Percentiles rank a stretch among this genome's conserved stretches.
Evolutionary conservation across 2,113 vertebrate genomes (phyloP).

Genomic region (Brevimyrus niger): DNA sequence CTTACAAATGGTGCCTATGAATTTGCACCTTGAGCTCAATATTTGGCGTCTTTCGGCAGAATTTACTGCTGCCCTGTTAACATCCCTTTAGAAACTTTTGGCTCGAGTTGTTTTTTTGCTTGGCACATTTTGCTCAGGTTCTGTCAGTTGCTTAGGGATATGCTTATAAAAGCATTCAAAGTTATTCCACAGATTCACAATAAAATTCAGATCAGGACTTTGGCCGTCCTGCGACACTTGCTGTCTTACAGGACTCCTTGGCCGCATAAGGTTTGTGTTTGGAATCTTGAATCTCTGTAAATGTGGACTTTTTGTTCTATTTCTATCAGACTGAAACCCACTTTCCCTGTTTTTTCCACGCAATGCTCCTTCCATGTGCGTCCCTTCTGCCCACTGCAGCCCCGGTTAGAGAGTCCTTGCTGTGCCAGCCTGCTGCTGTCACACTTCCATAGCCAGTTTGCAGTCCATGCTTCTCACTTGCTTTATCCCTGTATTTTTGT

Average conservation of each 20-base stretch:
- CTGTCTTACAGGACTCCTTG: not conserved
- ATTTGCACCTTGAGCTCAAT: not conserved
- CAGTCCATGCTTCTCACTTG: not conserved
- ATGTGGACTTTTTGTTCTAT: not conserved
- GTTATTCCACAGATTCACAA: not conserved
- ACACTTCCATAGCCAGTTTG: not conserved
- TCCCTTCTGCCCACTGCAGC: not conserved
- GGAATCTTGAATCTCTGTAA: not conserved
- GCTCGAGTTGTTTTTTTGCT: not conserved
- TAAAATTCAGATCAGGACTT: not conserved
- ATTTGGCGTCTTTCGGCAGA: not conserved
- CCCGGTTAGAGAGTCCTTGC: not conserved
- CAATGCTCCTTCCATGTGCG: not conserved
- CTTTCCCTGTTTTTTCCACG: not conserved
- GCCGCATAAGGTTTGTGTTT: not conserved
- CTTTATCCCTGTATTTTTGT: not conserved
- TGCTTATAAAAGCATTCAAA: not conserved
- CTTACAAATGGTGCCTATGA: not conserved
- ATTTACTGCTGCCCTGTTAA: not conserved
- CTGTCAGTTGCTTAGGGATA: not conserved
- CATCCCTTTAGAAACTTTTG: not conserved
- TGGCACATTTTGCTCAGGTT: not conserved
- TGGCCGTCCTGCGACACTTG: not conserved
- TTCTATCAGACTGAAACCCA: not conserved
- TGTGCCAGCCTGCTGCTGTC: not conserved